These are phyloP conservation scores for Melitaea cinxia DNA, from an alignment of 1,140 invertebrate species.

Conservation along the genomic window DNA sequence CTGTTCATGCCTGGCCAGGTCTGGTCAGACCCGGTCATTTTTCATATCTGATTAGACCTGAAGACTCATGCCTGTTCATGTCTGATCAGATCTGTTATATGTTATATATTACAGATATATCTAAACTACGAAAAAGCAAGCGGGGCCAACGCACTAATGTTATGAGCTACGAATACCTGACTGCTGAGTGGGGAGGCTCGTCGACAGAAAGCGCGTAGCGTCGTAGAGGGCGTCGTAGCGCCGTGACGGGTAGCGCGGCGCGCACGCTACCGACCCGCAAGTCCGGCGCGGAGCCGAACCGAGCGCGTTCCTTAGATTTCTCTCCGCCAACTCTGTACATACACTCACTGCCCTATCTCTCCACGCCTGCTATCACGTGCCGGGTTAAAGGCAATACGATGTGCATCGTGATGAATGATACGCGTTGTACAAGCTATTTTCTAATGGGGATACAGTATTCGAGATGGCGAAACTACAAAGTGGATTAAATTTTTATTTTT, in stretches of 20 bases:
- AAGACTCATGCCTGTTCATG: no score
- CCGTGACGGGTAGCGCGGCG: conserved; percentile 77
- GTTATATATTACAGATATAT: no score
- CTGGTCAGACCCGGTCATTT: no score
- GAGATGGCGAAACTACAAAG: neutral
- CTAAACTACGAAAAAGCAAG: conserved; percentile 6
- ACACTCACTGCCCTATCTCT: conserved; percentile 50
- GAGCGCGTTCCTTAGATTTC: conserved; percentile 52
- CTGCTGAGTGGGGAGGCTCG: conserved; percentile 78
- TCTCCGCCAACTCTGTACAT: conserved; percentile 60
- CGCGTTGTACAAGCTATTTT: neutral
- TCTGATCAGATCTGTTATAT: no score
- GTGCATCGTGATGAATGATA: conserved; percentile 2
- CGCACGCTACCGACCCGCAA: conserved; percentile 80
- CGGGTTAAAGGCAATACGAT: conserved; percentile 16
- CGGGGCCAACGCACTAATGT: neutral
- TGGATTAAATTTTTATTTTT: neutral
- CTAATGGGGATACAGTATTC: neutral
- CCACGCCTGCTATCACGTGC: conserved; percentile 23
- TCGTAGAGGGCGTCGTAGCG: conserved; percentile 82
- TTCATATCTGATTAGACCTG: no score
- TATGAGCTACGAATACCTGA: conserved; percentile 54
- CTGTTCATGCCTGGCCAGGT: no score
- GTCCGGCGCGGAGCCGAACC: conserved; percentile 74
- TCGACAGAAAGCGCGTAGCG: conserved; percentile 88